Percentiles rank a stretch among this genome's conserved stretches.
Evolutionary conservation across 2,888 invertebrate species (phyloP).

Genomic region (Argynnis bischoffii): DNA sequence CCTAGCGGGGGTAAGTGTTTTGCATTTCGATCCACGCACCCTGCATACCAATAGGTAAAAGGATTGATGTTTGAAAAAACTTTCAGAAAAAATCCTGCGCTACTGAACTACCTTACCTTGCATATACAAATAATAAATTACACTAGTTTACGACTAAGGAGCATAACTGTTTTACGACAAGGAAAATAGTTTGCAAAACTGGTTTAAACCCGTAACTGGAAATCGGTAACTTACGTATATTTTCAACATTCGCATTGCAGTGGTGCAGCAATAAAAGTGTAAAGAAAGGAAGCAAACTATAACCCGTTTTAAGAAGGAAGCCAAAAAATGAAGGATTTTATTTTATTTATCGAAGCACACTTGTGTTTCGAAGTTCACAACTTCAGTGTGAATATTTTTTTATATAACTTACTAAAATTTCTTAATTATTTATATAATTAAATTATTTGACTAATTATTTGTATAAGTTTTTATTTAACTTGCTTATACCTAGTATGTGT

Average conservation of each 20-base stretch:
- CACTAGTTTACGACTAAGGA: constrained; percentile 12
- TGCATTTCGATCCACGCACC: constrained; percentile 74
- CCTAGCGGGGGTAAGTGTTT: constrained; percentile 78
- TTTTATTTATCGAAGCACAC: not conserved
- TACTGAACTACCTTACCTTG: constrained; percentile 9
- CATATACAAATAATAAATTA: constrained; percentile 20
- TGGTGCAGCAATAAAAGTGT: constrained; percentile 32
- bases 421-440: too few species aligned
- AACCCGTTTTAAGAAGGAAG: constrained; percentile 35
- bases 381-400: too few species aligned
- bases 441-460: too few species aligned
- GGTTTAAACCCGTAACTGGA: constrained; percentile 17
- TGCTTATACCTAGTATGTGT: too few species aligned
- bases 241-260: constrained; percentile 32
- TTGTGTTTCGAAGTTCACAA: not conserved
- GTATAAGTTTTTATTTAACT: too few species aligned
- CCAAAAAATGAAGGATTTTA: constrained; percentile 28
- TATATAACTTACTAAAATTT: too few species aligned
- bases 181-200: constrained; percentile 15
- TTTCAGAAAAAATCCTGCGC: constrained; percentile 23
- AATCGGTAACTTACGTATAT: constrained; percentile 20
- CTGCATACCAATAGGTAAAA: constrained; percentile 78
- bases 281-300: constrained; percentile 36
- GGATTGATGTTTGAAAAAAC: constrained; percentile 72
- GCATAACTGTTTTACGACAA: constrained; percentile 17